Conservation (phyloP, 2,888 invertebrate genomes). For the Taphrorychus bicolor region DNA sequence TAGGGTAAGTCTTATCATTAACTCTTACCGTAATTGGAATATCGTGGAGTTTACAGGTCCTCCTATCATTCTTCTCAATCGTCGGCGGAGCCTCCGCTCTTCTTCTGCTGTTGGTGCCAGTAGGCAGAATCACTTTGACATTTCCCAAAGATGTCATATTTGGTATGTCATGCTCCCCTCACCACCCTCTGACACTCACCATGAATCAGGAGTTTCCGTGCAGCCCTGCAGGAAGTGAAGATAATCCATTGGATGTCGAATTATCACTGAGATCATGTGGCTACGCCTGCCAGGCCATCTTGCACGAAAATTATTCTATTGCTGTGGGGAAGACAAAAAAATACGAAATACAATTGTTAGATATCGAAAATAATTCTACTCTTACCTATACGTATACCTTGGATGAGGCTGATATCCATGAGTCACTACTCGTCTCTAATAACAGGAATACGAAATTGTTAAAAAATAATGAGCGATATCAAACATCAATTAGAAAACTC, state of each 20-base stretch:
- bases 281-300: slow-evolving; percentile 65
- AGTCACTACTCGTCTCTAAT: slow-evolving; percentile 47
- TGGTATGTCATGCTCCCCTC: slow-evolving; percentile 63
- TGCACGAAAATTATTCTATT: slow-evolving; percentile 60
- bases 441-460: slow-evolving; percentile 64
- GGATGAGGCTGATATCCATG: slow-evolving; percentile 43
- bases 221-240: slow-evolving; percentile 55
- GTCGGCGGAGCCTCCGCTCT: slow-evolving; percentile 73
- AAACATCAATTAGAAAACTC: slow-evolving; percentile 65
- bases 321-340: slow-evolving; percentile 62
- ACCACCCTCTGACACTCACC: slow-evolving; percentile 52
- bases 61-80: slow-evolving; percentile 72
- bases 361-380: slow-evolving; percentile 54
- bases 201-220: slow-evolving; percentile 64
- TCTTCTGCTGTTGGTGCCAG: slow-evolving; percentile 73
- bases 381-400: slow-evolving; percentile 59
- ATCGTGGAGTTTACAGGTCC: slow-evolving; percentile 61
- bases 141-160: slow-evolving; percentile 70
- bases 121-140: slow-evolving; percentile 71
- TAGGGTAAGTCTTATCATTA: slow-evolving; percentile 63
- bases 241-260: slow-evolving; percentile 56
- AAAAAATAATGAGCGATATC: slow-evolving; percentile 66
- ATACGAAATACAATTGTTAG: slow-evolving; percentile 65
- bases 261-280: slow-evolving; percentile 66
- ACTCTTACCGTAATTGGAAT: no score